phyloP scores from a whole-genome alignment of 2,797 vertebrate genomes.

The Lagorchestes hirsutus region DNA sequence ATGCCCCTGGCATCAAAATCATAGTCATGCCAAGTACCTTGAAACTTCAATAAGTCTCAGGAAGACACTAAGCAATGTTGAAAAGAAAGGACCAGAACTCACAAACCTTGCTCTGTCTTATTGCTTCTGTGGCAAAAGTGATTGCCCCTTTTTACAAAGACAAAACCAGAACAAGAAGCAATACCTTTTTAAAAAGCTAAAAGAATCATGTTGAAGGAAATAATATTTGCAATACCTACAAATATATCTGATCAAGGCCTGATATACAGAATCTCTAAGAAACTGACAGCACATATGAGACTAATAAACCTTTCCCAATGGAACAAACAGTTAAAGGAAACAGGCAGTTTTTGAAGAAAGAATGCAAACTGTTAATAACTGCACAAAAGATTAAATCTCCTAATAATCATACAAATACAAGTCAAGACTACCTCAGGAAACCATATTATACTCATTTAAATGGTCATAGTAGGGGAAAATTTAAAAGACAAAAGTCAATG shows the following conservation, averaged over 20 bases:
- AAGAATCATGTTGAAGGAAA: background rate
- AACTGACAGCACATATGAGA: background rate
- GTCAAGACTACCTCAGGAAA: background rate
- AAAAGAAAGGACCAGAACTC: background rate
- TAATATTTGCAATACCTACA: background rate
- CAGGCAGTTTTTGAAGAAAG: background rate
- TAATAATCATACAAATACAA: background rate
- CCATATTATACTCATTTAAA: background rate
- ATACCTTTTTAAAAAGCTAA: background rate
- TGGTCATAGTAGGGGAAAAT: background rate
- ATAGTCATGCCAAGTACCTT: background rate
- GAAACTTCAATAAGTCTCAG: background rate
- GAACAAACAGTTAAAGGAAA: background rate
- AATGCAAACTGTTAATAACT: background rate
- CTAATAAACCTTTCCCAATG: background rate
- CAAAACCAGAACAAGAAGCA: background rate
- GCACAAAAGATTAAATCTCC: background rate
- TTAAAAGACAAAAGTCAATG: background rate
- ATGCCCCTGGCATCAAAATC: background rate
- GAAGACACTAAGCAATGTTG: background rate
- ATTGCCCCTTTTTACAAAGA: background rate
- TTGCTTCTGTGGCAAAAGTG: background rate
- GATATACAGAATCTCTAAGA: background rate
- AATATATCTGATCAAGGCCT: background rate
- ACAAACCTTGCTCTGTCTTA: background rate